Evolutionary conservation across 1,140 invertebrate species (phyloP).

Genomic region (Belonocnema kinseyi): DNA sequence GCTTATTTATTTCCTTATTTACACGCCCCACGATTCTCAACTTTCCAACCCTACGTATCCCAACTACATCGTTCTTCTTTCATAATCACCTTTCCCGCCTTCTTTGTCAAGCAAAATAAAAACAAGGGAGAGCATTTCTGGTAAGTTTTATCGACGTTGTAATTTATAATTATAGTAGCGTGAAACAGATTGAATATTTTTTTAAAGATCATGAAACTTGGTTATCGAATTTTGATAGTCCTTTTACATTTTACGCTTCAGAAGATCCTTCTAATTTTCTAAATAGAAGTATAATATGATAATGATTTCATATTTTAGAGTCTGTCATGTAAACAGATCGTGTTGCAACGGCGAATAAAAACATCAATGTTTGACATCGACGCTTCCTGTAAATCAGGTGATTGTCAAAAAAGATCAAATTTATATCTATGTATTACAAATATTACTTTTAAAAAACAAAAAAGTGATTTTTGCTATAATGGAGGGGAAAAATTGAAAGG

Average conservation of each 20-base stretch:
- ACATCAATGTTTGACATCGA: too few species aligned
- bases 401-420: too few species aligned
- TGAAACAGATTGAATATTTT: neutral
- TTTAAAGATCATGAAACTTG: neutral
- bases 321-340: too few species aligned
- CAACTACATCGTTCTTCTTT: neutral
- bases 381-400: too few species aligned
- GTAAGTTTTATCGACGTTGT: neutral
- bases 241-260: neutral
- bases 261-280: neutral
- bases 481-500: too few species aligned
- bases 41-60: neutral
- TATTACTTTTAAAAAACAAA: too few species aligned
- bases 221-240: too few species aligned
- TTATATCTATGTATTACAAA: too few species aligned
- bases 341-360: too few species aligned
- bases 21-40: conserved; percentile 41
- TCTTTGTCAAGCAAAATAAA: neutral
- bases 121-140: neutral
- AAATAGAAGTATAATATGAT: neutral
- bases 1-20: conserved; percentile 51
- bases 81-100: neutral
- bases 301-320: too few species aligned
- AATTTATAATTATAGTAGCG: neutral
- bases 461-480: too few species aligned